Conservation (phyloP, 2,888 invertebrate genomes). For the Zootermopsis nevadensis region DNA sequence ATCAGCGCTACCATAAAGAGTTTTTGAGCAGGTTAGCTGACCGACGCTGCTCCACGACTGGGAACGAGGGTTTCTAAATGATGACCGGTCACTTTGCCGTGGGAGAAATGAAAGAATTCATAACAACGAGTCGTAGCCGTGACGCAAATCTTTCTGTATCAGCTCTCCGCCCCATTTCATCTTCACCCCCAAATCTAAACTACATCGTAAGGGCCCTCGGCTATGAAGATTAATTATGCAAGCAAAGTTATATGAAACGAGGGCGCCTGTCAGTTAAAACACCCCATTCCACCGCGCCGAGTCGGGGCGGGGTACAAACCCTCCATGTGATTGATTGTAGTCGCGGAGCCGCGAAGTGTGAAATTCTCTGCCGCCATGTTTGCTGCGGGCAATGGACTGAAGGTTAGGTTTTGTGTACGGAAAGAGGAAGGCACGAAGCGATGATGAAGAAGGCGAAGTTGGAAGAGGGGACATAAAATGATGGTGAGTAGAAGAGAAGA, state of each 20-base stretch:
- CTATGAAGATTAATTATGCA: slow-evolving; percentile 46
- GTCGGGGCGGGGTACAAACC: not conserved
- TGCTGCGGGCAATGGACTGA: not conserved
- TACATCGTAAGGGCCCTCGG: slow-evolving; percentile 21
- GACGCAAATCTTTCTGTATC: not conserved
- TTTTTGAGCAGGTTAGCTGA: too few relatives aligned
- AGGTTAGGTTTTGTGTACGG: not conserved
- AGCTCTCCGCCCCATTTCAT: not conserved
- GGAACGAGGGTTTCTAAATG: too few relatives aligned
- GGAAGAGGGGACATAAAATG: too few relatives aligned
- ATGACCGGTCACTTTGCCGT: not conserved
- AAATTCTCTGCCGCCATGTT: slow-evolving; percentile 28
- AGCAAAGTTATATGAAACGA: slow-evolving; percentile 23
- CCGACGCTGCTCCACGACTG: too few relatives aligned
- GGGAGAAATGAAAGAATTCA: not conserved
- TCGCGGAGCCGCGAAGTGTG: slow-evolving; percentile 42
- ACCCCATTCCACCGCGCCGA: not conserved
- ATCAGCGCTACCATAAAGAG: too few relatives aligned
- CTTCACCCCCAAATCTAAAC: not conserved
- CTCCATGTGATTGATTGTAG: slow-evolving; percentile 47
- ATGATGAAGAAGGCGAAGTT: too few relatives aligned
- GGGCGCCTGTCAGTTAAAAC: slow-evolving; percentile 1
- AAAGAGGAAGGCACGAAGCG: not conserved
- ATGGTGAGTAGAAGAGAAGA: too few relatives aligned
- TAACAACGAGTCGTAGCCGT: not conserved